phyloP scores from a whole-genome alignment of 2,113 vertebrate species.

The Todiramphus chloris region DNA sequence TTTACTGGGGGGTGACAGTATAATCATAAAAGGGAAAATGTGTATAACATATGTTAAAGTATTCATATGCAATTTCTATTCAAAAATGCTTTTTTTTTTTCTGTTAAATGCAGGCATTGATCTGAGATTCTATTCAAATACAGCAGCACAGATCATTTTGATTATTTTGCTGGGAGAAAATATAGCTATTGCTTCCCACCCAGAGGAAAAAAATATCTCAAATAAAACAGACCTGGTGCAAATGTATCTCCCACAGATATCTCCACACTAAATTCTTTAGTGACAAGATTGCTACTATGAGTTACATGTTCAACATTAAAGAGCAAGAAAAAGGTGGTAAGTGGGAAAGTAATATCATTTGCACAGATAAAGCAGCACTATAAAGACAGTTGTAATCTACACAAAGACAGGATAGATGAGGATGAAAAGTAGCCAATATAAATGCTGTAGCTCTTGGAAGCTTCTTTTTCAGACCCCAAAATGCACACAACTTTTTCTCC shows the following conservation, averaged over 20 bases:
- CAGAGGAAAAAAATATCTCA: background rate
- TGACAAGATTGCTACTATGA: background rate
- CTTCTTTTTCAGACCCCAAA: background rate
- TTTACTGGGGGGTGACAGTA: background rate
- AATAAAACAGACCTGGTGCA: background rate
- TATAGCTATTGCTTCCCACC: background rate
- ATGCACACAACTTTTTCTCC: background rate
- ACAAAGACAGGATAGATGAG: background rate
- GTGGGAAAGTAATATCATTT: background rate
- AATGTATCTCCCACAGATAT: background rate
- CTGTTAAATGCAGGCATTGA: background rate
- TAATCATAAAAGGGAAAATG: background rate
- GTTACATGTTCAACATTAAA: background rate
- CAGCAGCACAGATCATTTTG: background rate
- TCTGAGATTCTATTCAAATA: background rate
- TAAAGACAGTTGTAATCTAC: background rate
- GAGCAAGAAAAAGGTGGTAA: background rate
- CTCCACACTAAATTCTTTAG: background rate
- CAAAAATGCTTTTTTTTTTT: background rate
- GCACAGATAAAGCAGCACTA: background rate
- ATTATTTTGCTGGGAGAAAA: slow-evolving; percentile 2
- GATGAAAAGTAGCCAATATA: background rate
- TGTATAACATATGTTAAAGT: background rate
- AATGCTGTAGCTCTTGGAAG: background rate
- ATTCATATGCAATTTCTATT: slow-evolving; percentile 20